These are phyloP conservation scores for Morinoia aosen DNA, from an alignment of 2,888 invertebrate species.

Conservation along the genomic window DNA sequence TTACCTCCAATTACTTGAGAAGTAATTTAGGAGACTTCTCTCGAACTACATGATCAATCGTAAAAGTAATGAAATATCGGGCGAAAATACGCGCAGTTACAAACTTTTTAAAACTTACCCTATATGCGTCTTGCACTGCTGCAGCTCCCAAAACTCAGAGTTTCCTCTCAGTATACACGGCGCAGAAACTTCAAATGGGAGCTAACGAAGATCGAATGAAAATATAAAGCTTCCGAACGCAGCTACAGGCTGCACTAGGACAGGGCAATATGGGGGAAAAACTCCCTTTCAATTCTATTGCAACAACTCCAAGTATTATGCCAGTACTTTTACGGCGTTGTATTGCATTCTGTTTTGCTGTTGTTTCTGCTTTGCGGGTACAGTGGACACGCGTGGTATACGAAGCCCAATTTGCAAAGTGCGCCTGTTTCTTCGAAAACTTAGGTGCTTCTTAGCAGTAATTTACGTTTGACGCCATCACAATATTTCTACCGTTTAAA, in stretches of 20 bases:
- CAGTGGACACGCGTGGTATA: too few relatives aligned
- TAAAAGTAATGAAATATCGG: neutral
- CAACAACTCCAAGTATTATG: neutral
- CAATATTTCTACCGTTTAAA: too few relatives aligned
- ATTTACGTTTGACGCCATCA: too few relatives aligned
- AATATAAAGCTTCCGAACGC: too few relatives aligned
- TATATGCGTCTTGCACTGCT: neutral
- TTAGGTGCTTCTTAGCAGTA: too few relatives aligned
- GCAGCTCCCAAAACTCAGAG: neutral
- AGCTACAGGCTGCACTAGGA: neutral
- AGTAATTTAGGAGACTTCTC: neutral
- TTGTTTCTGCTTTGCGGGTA: too few relatives aligned
- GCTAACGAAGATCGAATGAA: neutral
- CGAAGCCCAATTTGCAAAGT: too few relatives aligned
- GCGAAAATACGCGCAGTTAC: neutral
- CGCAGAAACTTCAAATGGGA: neutral
- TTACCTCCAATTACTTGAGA: neutral
- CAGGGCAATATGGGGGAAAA: neutral
- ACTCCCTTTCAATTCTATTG: neutral
- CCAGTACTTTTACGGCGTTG: too few relatives aligned
- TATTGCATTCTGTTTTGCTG: too few relatives aligned
- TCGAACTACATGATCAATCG: neutral
- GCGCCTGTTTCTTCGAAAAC: too few relatives aligned
- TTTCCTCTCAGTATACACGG: neutral
- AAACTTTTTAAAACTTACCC: neutral